A percentile compares a stretch with the other conserved stretches of the same genome.
Conservation (phyloP, 2,797 vertebrate species). For the Bradypus variegatus region DNA sequence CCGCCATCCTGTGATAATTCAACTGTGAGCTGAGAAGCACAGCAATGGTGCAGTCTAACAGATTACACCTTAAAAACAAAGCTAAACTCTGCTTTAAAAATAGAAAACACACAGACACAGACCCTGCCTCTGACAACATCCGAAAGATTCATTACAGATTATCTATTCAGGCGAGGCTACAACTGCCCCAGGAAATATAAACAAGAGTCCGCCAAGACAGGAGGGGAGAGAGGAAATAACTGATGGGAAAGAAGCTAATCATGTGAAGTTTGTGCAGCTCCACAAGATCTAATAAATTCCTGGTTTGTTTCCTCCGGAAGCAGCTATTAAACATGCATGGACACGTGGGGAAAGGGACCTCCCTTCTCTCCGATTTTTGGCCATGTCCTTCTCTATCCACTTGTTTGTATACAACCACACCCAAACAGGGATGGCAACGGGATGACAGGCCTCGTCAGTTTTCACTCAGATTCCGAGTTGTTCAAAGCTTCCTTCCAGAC, state of each 20-base stretch:
- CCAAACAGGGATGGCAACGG: not conserved
- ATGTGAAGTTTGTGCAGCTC: conserved; percentile 49
- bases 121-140: conserved; percentile 45
- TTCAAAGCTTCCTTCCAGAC: conserved; percentile 28
- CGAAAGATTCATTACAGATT: conserved; percentile 51
- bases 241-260: conserved; percentile 47
- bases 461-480: not conserved
- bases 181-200: conserved; percentile 55
- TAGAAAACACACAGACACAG: conserved; percentile 28
- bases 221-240: conserved; percentile 26
- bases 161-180: conserved; percentile 27
- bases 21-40: not conserved
- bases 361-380: not conserved
- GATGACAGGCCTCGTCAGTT: not conserved
- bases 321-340: conserved; percentile 53
- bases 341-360: conserved; percentile 30
- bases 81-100: conserved; percentile 34
- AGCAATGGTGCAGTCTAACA: not conserved
- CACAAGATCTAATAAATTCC: conserved; percentile 44
- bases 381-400: not conserved
- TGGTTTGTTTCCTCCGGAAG: conserved; percentile 29
- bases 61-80: conserved; percentile 9
- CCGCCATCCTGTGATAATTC: conserved; percentile 22
- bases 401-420: conserved; percentile 37
- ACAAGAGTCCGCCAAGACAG: conserved; percentile 37